A percentile compares a stretch with the other conserved stretches of the same genome.
phyloP scores from a whole-genome alignment of 2,113 vertebrate genomes.

The Apodemus sylvaticus region DNA sequence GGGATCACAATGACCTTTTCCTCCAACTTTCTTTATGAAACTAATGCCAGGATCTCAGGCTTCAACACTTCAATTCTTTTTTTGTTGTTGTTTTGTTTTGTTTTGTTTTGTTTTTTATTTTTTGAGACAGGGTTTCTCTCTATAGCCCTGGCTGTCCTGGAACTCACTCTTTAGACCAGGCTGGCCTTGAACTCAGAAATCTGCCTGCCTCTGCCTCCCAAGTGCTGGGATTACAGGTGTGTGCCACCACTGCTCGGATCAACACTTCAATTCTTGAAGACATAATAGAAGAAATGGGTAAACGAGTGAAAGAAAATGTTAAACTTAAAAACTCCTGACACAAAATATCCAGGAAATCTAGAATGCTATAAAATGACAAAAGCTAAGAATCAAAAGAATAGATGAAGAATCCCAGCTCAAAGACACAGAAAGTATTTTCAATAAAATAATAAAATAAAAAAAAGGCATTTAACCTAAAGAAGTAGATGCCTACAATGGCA shows the following conservation, averaged over 20 bases:
- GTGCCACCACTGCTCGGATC: too few species aligned
- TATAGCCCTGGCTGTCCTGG: too few species aligned
- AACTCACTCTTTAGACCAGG: too few species aligned
- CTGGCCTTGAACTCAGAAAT: too few species aligned
- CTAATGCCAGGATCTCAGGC: background rate
- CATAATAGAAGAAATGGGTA: background rate
- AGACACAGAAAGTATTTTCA: background rate
- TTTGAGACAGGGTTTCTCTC: too few species aligned
- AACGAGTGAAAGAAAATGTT: background rate
- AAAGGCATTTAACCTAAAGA: background rate
- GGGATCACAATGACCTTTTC: too few species aligned
- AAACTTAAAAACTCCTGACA: background rate
- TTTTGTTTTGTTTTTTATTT: too few species aligned
- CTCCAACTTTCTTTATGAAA: background rate
- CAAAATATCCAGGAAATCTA: background rate
- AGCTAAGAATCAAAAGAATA: background rate
- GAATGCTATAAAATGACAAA: background rate
- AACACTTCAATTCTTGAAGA: background rate
- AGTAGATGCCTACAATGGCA: background rate
- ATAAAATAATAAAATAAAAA: background rate
- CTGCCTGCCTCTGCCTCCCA: too few species aligned
- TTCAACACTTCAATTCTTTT: background rate
- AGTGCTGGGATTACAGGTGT: too few species aligned
- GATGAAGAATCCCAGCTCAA: background rate
- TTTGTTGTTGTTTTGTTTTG: too few species aligned